phyloP scores from a whole-genome alignment of 2,113 vertebrate species.

The Halcyon senegalensis region DNA sequence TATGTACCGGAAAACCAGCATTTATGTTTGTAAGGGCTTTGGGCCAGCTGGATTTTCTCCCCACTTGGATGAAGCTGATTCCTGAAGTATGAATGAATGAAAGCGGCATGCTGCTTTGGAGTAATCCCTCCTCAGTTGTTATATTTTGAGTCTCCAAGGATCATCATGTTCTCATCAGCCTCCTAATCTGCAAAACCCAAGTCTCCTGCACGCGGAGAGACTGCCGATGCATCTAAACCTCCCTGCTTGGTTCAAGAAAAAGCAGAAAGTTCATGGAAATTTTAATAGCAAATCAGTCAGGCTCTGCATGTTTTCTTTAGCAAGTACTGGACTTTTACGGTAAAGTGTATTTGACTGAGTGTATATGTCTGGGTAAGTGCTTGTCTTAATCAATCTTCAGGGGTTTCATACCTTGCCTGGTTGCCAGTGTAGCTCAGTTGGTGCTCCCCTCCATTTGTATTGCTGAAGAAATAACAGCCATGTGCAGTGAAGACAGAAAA shows the following conservation, averaged over 20 bases:
- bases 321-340: background rate
- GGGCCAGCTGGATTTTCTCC: constrained; percentile 34
- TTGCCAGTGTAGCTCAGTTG: background rate
- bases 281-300: background rate
- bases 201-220: background rate
- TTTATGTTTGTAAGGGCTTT: background rate
- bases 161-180: background rate
- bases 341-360: background rate
- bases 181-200: background rate
- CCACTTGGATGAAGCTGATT: background rate
- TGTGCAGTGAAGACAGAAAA: background rate
- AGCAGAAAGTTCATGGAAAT: background rate
- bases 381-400: fast-evolving
- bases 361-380: fast-evolving
- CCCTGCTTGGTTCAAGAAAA: background rate
- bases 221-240: background rate
- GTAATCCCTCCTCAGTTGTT: background rate
- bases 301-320: background rate
- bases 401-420: background rate
- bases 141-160: background rate
- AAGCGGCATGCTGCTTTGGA: background rate
- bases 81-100: constrained; percentile 45
- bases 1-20: constrained; percentile 81
- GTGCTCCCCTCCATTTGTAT: background rate
- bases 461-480: background rate